phyloP scores from a whole-genome alignment of 2,888 invertebrate genomes.

The Xanthorhoe designata region DNA sequence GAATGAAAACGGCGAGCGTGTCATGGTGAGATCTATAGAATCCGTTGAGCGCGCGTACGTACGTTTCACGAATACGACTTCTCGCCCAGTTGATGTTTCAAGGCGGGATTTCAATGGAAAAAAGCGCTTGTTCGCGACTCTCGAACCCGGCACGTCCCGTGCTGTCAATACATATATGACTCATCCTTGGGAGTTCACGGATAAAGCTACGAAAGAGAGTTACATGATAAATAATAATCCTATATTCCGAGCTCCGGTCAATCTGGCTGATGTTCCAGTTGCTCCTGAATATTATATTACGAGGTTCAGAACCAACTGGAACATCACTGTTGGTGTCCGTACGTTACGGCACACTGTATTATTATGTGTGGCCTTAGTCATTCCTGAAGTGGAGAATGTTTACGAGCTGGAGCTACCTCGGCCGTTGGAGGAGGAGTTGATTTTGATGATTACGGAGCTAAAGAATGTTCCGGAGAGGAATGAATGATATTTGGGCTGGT shows the following conservation, averaged over 20 bases:
- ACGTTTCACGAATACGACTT: slow-evolving; percentile 68
- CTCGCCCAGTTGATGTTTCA: slow-evolving; percentile 85
- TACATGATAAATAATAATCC: slow-evolving; percentile 83
- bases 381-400: slow-evolving; percentile 63
- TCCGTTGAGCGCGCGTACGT: slow-evolving; percentile 63
- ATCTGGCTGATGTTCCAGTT: slow-evolving; percentile 63
- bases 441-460: slow-evolving; percentile 38
- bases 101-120: slow-evolving; percentile 92
- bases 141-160: slow-evolving; percentile 83
- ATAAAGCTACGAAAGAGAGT: slow-evolving; percentile 88
- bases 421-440: slow-evolving; percentile 67
- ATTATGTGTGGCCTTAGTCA: slow-evolving; percentile 69
- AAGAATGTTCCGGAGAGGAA: slow-evolving; percentile 21
- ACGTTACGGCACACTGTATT: slow-evolving; percentile 77
- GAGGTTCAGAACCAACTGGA: slow-evolving; percentile 73
- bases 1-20: slow-evolving; percentile 64
- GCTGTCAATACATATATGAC: slow-evolving; percentile 91
- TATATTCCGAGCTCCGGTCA: slow-evolving; percentile 74
- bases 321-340: slow-evolving; percentile 82
- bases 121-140: slow-evolving; percentile 85
- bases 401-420: slow-evolving; percentile 72
- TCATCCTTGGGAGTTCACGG: slow-evolving; percentile 94
- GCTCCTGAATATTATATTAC: too few relatives aligned
- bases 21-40: slow-evolving; percentile 65
- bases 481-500: slow-evolving; percentile 24